phyloP scores from a whole-genome alignment of 1,140 invertebrate genomes.

The Drosophila paulistorum region DNA sequence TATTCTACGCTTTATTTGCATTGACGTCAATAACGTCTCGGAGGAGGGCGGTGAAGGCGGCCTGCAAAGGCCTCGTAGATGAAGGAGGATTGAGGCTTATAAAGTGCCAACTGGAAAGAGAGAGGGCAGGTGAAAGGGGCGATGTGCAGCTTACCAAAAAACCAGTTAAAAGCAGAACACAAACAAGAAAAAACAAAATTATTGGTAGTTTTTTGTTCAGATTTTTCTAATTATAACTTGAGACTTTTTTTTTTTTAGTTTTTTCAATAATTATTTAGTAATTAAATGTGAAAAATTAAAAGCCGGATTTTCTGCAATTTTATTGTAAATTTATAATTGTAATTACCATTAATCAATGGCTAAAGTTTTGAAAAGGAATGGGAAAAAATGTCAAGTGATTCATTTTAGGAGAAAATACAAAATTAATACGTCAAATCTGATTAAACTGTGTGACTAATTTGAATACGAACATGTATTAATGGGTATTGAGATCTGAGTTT shows the following conservation, averaged over 20 bases:
- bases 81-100: slow-evolving; percentile 12
- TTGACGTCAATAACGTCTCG: slow-evolving; percentile 70
- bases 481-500: neutral
- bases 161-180: neutral
- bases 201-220: slow-evolving; percentile 1
- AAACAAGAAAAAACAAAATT: neutral
- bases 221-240: slow-evolving; percentile 1
- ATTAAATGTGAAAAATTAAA: neutral
- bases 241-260: neutral
- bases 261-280: neutral
- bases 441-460: slow-evolving; percentile 3
- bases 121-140: slow-evolving; percentile 19
- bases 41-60: neutral
- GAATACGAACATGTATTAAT: neutral
- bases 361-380: slow-evolving; percentile 10
- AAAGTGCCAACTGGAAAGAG: slow-evolving; percentile 21
- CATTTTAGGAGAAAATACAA: slow-evolving; percentile 36
- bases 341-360: slow-evolving; percentile 1
- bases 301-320: neutral
- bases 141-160: slow-evolving; percentile 31
- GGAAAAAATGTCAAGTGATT: slow-evolving; percentile 31
- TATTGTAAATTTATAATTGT: neutral
- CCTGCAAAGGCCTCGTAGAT: neutral
- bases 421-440: neutral
- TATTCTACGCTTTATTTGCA: slow-evolving; percentile 65